These are phyloP conservation scores for Cavia porcellus DNA, from an alignment of 2,113 vertebrate species.

Conservation along the genomic window DNA sequence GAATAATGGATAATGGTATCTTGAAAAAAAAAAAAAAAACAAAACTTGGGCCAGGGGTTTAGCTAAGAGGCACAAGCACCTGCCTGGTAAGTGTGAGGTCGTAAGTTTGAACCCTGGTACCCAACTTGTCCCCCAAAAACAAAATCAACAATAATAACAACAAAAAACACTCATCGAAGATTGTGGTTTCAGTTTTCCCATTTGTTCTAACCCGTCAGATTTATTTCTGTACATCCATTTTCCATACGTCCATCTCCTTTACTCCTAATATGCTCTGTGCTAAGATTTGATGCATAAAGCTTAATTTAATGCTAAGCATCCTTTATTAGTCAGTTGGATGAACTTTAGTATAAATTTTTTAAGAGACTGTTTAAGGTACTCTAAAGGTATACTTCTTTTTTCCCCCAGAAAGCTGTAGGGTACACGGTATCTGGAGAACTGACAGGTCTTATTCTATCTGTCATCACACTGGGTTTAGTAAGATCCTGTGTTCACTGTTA, in stretches of 20 bases:
- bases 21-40: not conserved
- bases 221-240: not conserved
- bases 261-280: not conserved
- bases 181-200: not conserved
- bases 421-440: not conserved
- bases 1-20: not conserved
- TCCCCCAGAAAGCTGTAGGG: not conserved
- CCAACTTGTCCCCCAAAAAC: too few relatives aligned
- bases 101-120: too few relatives aligned
- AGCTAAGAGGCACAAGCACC: too few relatives aligned
- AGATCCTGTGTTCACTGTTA: not conserved
- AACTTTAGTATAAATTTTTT: not conserved
- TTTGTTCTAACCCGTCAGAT: not conserved
- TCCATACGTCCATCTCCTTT: not conserved
- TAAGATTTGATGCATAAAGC: slow-evolving; percentile 27
- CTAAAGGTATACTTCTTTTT: not conserved
- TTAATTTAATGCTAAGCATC: slow-evolving; percentile 2
- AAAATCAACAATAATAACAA: too few relatives aligned
- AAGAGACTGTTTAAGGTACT: not conserved
- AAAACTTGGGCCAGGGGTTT: too few relatives aligned
- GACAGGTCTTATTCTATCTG: not conserved
- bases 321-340: not conserved
- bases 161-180: not conserved
- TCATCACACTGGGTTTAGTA: not conserved
- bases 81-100: too few relatives aligned